Evolutionary conservation across 2,888 invertebrate genomes (phyloP), one percentile per base, ranked within the genome.

Genomic region (Deilephila porcellus): DNA sequence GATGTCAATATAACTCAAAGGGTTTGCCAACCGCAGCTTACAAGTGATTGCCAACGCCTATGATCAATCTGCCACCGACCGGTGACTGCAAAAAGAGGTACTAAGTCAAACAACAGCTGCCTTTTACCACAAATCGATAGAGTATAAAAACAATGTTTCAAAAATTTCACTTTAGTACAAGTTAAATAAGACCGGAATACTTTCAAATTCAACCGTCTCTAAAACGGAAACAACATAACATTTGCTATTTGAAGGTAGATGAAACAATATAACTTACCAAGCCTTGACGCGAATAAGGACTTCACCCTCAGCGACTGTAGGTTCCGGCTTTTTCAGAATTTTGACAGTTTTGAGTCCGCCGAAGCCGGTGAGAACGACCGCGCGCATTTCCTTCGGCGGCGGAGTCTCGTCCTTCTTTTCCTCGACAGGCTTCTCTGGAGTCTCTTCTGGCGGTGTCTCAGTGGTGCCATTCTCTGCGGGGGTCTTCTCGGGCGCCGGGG

Each of bases 281-380:
- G 98, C 97, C 91, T 97, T 97, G 74, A 98, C 97, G 81, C 97
- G 95, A 86, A 98, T 97, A 76, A 98, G 95, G 77, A 98, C 97
- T 91, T 98, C 97, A 82, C 97, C 97, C 87, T 97, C 96, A 81
- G 93, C 95, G 74, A 96, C 88, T 81, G 96, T 92, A 60, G 97
- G 97, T 88, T 97, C 97, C 37, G 97, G 97, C 87, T 97, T 97
- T 91, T 97, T 97, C 85, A 97, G 95, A 80, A 97, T 96, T 94
- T 98, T 98, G 82, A 98, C 97, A 88, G 97, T 96, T 91, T 98
- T 98, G 77, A 98, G 95, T 63, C 98, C 98, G 60, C 98, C 98
- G 92, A 98, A 98, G 84, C 97, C 97, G 80, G 97, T 97, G 82
- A 98, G 96, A 78, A 98, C 97, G 82, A 98, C 96, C 74, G 97